Percentiles rank a stretch among this genome's conserved stretches.
Evolutionary conservation across 2,113 vertebrate species (phyloP).

Genomic region (Electrona antarctica): DNA sequence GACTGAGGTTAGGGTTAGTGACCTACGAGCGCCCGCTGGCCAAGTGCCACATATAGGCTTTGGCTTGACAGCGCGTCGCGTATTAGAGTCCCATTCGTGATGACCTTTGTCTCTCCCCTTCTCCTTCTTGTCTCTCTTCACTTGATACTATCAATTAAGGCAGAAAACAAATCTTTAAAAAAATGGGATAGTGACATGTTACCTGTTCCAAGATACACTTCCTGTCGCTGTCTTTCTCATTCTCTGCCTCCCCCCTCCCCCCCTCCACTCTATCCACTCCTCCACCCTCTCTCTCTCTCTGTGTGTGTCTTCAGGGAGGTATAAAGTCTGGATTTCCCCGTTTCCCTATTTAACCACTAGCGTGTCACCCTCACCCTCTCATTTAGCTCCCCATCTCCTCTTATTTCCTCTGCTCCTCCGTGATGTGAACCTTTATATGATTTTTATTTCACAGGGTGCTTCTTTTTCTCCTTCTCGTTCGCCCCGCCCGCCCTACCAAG

Average conservation of each 20-base stretch:
- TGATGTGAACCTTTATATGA: constrained; percentile 54
- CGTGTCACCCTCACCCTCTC: constrained; percentile 66
- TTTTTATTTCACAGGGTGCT: constrained; percentile 48
- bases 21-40: too few relatives aligned
- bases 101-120: too few relatives aligned
- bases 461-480: constrained; percentile 24
- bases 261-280: not conserved
- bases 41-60: too few relatives aligned
- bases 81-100: too few relatives aligned
- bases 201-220: too few relatives aligned
- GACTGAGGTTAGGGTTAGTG: too few relatives aligned
- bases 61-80: too few relatives aligned
- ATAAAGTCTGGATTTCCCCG: constrained; percentile 78
- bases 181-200: too few relatives aligned
- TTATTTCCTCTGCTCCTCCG: constrained; percentile 68
- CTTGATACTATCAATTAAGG: too few relatives aligned
- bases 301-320: constrained; percentile 64
- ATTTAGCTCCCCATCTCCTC: constrained; percentile 65
- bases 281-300: not conserved
- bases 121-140: too few relatives aligned
- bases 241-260: not conserved
- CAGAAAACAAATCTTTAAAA: too few relatives aligned
- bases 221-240: too few relatives aligned
- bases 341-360: constrained; percentile 68
- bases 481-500: constrained; percentile 27